Conservation (phyloP, 92 coral and sea anemone genomes). For the Epizoanthus rinbou region DNA sequence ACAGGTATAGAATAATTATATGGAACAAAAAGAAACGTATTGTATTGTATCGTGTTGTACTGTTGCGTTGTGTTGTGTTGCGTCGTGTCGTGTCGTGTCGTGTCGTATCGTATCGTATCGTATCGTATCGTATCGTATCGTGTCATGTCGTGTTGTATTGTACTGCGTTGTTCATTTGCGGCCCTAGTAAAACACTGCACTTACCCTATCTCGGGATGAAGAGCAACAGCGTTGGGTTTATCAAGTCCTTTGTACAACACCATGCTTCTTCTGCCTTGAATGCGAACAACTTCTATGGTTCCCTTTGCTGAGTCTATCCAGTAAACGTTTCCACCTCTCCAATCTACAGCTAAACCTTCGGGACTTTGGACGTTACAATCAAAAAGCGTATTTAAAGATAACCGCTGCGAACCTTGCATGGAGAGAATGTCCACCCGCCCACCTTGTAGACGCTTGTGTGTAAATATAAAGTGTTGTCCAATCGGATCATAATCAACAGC, state of each 20-base stretch:
- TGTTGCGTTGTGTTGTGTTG: too few species aligned
- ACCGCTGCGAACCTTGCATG: not conserved
- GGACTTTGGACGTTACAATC: constrained; percentile 44
- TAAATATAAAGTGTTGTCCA: not conserved
- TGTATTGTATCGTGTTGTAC: too few species aligned
- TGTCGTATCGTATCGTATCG: too few species aligned
- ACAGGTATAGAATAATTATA: too few species aligned
- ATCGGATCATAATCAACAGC: constrained; percentile 14
- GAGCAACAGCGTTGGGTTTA: constrained; percentile 46
- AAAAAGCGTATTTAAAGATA: not conserved
- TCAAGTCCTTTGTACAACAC: constrained; percentile 33
- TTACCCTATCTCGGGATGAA: constrained; percentile 46
- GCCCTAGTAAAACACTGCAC: not conserved
- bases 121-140: too few species aligned
- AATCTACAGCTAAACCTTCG: constrained; percentile 72
- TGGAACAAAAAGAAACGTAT: too few species aligned
- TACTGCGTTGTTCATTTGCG: not conserved
- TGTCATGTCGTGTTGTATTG: too few species aligned
- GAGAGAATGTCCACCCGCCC: constrained; percentile 21
- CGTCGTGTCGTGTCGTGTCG: too few species aligned
- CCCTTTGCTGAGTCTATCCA: constrained; percentile 68
- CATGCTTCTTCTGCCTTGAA: constrained; percentile 57
- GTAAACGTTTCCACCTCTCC: constrained; percentile 65
- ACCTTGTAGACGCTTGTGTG: not conserved
- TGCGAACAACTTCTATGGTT: constrained; percentile 63